A percentile compares a stretch with the other conserved stretches of the same genome.
These are phyloP conservation scores for Pontoporia blainvillei DNA, from an alignment of 2,113 vertebrate genomes.

Conservation along the genomic window DNA sequence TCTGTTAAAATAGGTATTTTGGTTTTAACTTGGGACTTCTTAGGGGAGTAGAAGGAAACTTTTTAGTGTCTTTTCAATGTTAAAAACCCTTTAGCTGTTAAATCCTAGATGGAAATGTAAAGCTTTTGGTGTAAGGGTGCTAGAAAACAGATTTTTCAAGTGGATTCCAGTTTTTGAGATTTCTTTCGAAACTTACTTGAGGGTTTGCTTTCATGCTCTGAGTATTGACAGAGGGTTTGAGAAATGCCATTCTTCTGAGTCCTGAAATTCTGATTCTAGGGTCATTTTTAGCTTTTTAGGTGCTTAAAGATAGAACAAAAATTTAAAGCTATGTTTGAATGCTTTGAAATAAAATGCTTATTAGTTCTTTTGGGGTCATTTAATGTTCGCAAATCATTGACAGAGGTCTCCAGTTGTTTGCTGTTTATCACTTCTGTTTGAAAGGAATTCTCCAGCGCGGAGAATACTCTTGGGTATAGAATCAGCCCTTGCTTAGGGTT, in stretches of 20 bases:
- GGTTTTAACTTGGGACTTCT: background rate
- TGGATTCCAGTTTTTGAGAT: background rate
- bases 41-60: background rate
- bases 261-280: slow-evolving; percentile 9
- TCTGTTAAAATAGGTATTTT: slow-evolving; percentile 12
- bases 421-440: background rate
- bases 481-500: background rate
- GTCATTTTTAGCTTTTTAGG: background rate
- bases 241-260: slow-evolving; percentile 1
- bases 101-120: background rate
- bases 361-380: background rate
- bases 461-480: background rate
- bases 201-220: background rate
- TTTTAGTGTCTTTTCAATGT: slow-evolving; percentile 15
- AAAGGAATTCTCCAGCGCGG: background rate
- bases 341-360: slow-evolving; percentile 10
- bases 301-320: background rate
- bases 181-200: slow-evolving; percentile 34
- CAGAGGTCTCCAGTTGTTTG: no score
- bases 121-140: background rate
- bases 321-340: background rate
- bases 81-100: background rate
- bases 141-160: slow-evolving; percentile 12
- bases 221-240: background rate
- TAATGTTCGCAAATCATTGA: background rate